These are phyloP conservation scores for Meles meles DNA, from an alignment of 2,113 vertebrate species.

Conservation along the genomic window DNA sequence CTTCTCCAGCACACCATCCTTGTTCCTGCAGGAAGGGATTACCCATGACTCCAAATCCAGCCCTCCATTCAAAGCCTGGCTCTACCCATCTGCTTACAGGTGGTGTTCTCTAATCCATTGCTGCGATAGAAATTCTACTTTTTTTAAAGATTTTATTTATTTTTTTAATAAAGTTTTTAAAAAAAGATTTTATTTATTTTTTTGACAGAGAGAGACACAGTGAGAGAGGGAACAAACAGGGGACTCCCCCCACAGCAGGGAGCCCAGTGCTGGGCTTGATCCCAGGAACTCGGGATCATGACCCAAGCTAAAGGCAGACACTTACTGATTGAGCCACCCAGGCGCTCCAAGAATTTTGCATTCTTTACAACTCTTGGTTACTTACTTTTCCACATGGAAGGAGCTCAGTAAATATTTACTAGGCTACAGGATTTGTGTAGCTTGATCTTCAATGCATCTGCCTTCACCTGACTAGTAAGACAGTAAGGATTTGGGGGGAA, in stretches of 20 bases:
- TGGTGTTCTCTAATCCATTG: neutral
- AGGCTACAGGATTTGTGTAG: neutral
- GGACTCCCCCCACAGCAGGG: no score
- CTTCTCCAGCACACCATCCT: accelerated
- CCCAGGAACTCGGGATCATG: no score
- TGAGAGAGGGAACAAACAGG: no score
- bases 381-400: neutral
- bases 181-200: no score
- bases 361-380: neutral
- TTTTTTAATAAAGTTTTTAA: no score
- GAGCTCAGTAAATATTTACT: neutral
- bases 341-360: neutral
- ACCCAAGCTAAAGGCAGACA: no score
- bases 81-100: neutral
- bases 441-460: neutral
- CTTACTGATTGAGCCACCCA: no score
- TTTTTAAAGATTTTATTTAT: neutral
- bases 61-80: neutral
- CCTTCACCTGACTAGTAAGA: neutral
- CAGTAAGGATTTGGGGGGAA: neutral
- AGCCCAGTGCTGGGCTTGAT: no score
- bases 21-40: neutral
- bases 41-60: neutral
- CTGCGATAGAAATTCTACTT: neutral
- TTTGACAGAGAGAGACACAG: no score